These are phyloP conservation scores for Catostylus mosaicus DNA, from an alignment of 30 jellyfish, hydroid and myxozoan species.

Conservation along the genomic window DNA sequence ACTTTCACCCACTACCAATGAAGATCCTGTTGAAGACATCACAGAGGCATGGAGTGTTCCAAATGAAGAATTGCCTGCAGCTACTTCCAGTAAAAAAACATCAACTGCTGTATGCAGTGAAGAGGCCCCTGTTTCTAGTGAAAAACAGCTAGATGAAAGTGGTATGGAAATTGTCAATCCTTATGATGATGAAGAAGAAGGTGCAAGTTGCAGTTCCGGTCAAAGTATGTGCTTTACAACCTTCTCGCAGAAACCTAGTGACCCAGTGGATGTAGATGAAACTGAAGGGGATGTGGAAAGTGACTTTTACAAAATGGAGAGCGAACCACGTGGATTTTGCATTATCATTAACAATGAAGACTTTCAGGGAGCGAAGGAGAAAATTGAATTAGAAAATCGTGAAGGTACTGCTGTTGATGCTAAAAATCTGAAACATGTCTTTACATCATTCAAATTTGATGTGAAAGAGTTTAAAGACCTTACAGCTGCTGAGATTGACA, in stretches of 20 bases:
- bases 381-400: not conserved
- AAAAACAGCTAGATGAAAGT: too few relatives aligned
- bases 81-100: too few relatives aligned
- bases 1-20: too few relatives aligned
- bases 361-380: not conserved
- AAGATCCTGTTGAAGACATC: too few relatives aligned
- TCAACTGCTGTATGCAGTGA: too few relatives aligned
- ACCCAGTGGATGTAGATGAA: not conserved
- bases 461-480: not conserved
- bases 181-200: not conserved
- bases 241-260: too few relatives aligned
- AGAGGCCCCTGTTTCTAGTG: too few relatives aligned
- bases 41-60: too few relatives aligned
- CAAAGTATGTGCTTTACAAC: not conserved
- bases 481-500: not conserved
- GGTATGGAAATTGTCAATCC: too few relatives aligned
- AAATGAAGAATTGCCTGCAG: too few relatives aligned
- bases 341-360: conserved; percentile 30
- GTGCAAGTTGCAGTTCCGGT: not conserved
- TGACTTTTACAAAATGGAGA: conserved; percentile 28
- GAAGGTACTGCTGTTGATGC: conserved; percentile 31
- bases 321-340: conserved; percentile 49
- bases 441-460: conserved; percentile 4
- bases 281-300: not conserved
- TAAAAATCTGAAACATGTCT: not conserved